These are phyloP conservation scores for Hippocampus barbouri DNA, from an alignment of 2,113 vertebrate species.

Conservation along the genomic window DNA sequence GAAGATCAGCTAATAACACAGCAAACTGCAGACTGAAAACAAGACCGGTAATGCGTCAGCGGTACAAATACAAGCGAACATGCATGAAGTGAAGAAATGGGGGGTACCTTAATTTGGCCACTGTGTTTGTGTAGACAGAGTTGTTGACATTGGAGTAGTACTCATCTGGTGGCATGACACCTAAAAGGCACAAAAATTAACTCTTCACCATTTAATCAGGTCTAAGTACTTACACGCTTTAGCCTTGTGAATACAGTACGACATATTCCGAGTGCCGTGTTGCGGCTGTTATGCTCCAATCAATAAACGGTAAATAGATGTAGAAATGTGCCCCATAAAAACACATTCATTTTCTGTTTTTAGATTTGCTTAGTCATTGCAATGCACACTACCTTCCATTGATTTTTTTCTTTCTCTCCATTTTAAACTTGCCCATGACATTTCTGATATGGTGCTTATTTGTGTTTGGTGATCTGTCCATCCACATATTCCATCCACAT, in stretches of 20 bases:
- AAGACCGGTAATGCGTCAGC: conserved; percentile 1
- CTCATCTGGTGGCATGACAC: conserved; percentile 94
- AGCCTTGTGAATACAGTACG: too few species aligned
- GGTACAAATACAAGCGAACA: neutral
- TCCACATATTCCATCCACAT: too few species aligned
- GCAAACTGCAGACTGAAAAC: conserved; percentile 82
- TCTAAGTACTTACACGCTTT: too few species aligned
- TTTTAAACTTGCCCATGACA: too few species aligned
- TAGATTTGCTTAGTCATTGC: neutral
- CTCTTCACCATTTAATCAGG: neutral
- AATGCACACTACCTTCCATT: too few species aligned
- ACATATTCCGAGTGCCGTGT: too few species aligned
- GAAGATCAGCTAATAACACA: conserved; percentile 73
- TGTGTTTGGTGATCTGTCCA: too few species aligned
- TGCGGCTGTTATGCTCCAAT: too few species aligned
- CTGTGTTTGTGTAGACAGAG: conserved; percentile 88
- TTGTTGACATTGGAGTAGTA: conserved; percentile 81
- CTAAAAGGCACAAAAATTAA: conserved; percentile 59
- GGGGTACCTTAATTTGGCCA: conserved; percentile 79
- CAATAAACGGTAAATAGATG: too few species aligned
- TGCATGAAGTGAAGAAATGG: neutral
- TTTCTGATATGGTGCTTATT: too few species aligned
- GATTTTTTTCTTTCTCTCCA: too few species aligned
- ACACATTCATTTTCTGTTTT: neutral
- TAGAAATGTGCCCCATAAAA: neutral